Percentiles rank a stretch among this genome's conserved stretches.
phyloP scores from a whole-genome alignment of 2,113 vertebrate genomes.

The Capricornis sumatraensis region DNA sequence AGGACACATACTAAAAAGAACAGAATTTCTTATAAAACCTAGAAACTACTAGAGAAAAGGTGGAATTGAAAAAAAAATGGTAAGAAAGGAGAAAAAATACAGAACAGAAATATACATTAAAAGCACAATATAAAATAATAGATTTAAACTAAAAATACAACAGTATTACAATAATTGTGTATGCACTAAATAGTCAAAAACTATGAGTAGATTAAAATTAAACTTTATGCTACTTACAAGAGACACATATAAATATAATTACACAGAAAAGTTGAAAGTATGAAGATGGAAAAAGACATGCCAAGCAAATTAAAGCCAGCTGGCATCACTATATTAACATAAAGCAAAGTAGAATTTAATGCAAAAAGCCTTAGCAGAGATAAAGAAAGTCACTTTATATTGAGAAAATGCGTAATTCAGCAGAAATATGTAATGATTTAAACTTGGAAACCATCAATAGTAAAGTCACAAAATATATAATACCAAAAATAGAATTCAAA shows the following conservation, averaged over 20 bases:
- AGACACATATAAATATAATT: background rate
- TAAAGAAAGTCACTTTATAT: background rate
- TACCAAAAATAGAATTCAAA: background rate
- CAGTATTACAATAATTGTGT: background rate
- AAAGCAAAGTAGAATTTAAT: slow-evolving; percentile 15
- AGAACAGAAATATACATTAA: background rate
- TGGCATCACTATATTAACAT: background rate
- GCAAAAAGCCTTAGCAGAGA: background rate
- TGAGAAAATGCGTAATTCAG: slow-evolving; percentile 12
- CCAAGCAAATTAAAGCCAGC: background rate
- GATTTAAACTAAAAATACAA: background rate
- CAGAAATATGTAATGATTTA: background rate
- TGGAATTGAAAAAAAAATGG: background rate
- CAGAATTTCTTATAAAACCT: background rate
- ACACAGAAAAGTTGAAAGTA: background rate
- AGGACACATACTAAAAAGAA: background rate
- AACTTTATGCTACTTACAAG: background rate
- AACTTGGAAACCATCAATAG: background rate
- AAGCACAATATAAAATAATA: background rate
- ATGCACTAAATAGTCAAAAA: background rate
- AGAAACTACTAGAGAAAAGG: background rate
- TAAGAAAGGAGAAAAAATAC: background rate
- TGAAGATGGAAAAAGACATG: background rate
- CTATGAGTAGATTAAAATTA: background rate
- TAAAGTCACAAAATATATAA: background rate